Evolutionary conservation across 2,797 vertebrate genomes (phyloP).

Genomic region (Momotus momota): DNA sequence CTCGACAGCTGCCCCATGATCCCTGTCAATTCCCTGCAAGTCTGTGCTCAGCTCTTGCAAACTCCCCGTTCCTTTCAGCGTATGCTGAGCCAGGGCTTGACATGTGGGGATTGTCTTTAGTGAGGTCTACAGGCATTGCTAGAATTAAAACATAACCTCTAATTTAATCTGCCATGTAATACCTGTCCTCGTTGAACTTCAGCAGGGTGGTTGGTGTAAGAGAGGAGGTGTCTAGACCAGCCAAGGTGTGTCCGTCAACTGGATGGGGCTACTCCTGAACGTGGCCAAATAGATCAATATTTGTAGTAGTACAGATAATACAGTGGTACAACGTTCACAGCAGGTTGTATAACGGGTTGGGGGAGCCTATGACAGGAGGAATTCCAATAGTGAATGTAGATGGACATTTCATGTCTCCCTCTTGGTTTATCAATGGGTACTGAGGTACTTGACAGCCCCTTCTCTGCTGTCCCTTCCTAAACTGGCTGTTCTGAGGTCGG

Average conservation of each 20-base stretch:
- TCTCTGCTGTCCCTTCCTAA: neutral
- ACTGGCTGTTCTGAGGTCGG: rapidly evolving
- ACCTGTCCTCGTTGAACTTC: neutral
- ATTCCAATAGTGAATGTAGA: rapidly evolving
- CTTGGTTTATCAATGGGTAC: no score
- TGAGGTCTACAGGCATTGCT: rapidly evolving
- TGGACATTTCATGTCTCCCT: neutral
- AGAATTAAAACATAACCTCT: neutral
- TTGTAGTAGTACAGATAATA: neutral
- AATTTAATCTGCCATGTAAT: neutral
- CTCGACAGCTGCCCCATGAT: neutral
- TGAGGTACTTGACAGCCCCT: rapidly evolving
- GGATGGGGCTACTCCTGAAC: neutral
- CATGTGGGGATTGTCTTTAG: neutral
- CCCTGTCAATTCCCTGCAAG: neutral
- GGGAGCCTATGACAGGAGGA: neutral
- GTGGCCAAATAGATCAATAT: neutral
- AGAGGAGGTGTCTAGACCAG: neutral
- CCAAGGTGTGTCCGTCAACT: rapidly evolving
- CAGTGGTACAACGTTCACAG: neutral
- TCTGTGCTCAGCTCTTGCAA: neutral
- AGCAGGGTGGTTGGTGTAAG: neutral
- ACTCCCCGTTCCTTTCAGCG: neutral
- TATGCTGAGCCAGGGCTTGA: neutral
- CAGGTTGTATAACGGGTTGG: no score